These are phyloP conservation scores for Lerema accius DNA, from an alignment of 1,140 invertebrate species.

Conservation along the genomic window DNA sequence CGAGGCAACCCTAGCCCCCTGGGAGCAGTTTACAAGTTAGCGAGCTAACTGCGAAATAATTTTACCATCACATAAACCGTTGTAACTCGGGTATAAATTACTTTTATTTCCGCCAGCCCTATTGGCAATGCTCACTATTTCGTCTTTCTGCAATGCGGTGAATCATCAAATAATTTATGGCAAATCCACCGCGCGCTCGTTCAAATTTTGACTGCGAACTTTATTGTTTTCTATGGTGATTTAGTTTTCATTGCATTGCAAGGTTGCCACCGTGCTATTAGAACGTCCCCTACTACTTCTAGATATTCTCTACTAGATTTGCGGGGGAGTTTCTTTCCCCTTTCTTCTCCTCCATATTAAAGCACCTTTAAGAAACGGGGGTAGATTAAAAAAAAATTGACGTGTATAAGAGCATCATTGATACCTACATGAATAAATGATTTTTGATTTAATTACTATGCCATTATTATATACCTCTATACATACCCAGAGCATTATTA, in stretches of 20 bases:
- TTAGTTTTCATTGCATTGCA: neutral
- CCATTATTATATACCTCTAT: too few species aligned
- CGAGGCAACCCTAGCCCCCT: neutral
- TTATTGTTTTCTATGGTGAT: neutral
- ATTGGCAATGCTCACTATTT: neutral
- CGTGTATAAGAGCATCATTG: too few species aligned
- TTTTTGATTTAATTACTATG: too few species aligned
- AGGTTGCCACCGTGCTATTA: too few species aligned
- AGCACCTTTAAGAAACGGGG: too few species aligned
- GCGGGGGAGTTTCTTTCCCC: too few species aligned
- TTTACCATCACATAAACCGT: neutral
- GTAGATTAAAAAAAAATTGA: too few species aligned
- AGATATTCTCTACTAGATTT: too few species aligned
- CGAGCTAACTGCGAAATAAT: neutral
- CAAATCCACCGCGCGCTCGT: neutral
- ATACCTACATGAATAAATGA: too few species aligned
- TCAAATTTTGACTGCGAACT: neutral
- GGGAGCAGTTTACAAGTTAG: neutral
- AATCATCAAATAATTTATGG: constrained; percentile 3
- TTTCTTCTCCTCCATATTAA: too few species aligned
- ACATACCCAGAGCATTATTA: too few species aligned
- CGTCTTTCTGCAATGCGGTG: constrained; percentile 3
- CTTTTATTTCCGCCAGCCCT: constrained; percentile 2
- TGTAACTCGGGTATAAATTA: neutral
- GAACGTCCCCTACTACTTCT: too few species aligned